phyloP scores from a whole-genome alignment of 2,888 invertebrate genomes.

The Euspilapteryx auroguttella region DNA sequence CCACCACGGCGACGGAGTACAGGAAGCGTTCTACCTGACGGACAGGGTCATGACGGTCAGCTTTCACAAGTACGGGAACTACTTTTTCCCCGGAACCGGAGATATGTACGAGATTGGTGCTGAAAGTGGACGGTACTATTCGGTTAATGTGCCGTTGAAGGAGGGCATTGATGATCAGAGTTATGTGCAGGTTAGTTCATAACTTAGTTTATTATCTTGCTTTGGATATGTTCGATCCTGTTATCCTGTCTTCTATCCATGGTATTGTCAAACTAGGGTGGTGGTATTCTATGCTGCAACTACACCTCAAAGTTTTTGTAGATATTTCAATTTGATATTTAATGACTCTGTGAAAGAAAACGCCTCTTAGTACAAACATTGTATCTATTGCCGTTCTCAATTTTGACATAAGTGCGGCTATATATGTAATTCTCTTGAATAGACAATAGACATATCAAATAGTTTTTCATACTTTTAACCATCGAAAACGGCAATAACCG shows the following conservation, averaged over 20 bases:
- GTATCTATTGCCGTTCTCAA: too few relatives aligned
- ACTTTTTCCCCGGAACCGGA: constrained; percentile 97
- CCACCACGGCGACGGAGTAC: constrained; percentile 96
- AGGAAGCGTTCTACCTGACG: constrained; percentile 96
- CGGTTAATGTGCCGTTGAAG: constrained; percentile 96
- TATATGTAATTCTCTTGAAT: too few relatives aligned
- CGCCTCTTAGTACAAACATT: too few relatives aligned
- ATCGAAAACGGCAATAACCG: not conserved
- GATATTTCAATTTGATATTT: too few relatives aligned
- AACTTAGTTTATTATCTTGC: constrained; percentile 4
- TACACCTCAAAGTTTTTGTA: too few relatives aligned
- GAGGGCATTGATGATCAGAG: constrained; percentile 97
- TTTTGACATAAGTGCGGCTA: too few relatives aligned
- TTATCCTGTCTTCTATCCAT: not conserved
- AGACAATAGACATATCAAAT: too few relatives aligned
- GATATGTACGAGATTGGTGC: constrained; percentile 99
- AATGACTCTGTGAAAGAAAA: too few relatives aligned
- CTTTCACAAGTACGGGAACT: constrained; percentile 98
- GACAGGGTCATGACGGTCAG: constrained; percentile 99
- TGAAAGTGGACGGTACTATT: constrained; percentile 94
- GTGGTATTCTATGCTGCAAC: too few relatives aligned
- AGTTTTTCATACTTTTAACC: too few relatives aligned
- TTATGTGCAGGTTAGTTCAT: constrained; percentile 70
- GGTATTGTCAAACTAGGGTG: too few relatives aligned
- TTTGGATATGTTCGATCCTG: not conserved